Evolutionary conservation across 2,113 vertebrate species (phyloP).

Genomic region (Dolichallabes microphthalmus): DNA sequence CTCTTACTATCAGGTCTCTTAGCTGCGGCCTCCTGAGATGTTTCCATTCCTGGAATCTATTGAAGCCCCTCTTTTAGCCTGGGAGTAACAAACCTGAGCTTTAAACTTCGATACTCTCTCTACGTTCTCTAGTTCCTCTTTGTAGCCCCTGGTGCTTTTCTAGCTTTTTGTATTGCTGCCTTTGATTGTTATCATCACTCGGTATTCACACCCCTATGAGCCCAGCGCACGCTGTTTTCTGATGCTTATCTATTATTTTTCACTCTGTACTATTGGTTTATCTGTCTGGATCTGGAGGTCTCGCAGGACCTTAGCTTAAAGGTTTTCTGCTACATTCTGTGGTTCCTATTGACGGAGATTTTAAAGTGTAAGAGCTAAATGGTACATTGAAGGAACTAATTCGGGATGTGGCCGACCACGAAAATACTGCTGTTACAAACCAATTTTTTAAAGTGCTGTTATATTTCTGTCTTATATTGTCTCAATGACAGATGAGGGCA

Average conservation of each 20-base stretch:
- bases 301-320: neutral
- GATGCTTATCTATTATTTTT: conserved; percentile 19
- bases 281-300: conserved; percentile 21
- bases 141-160: conserved; percentile 8
- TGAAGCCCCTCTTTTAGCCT: conserved; percentile 20
- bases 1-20: conserved; percentile 5
- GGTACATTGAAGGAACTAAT: neutral
- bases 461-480: neutral
- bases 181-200: conserved; percentile 16
- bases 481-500: neutral
- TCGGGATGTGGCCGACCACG: neutral
- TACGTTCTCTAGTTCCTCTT: neutral
- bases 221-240: neutral
- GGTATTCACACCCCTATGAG: neutral
- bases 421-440: neutral
- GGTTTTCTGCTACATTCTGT: neutral
- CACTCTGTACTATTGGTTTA: conserved; percentile 6
- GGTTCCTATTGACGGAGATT: neutral
- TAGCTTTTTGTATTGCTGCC: conserved; percentile 8
- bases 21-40: conserved; percentile 2
- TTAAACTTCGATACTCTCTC: neutral
- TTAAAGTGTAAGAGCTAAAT: neutral
- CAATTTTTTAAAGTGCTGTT: neutral
- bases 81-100: conserved; percentile 37
- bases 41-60: conserved; percentile 9